Evolutionary conservation across 2,888 invertebrate species (phyloP).

Genomic region (Drosophila ustulata): DNA sequence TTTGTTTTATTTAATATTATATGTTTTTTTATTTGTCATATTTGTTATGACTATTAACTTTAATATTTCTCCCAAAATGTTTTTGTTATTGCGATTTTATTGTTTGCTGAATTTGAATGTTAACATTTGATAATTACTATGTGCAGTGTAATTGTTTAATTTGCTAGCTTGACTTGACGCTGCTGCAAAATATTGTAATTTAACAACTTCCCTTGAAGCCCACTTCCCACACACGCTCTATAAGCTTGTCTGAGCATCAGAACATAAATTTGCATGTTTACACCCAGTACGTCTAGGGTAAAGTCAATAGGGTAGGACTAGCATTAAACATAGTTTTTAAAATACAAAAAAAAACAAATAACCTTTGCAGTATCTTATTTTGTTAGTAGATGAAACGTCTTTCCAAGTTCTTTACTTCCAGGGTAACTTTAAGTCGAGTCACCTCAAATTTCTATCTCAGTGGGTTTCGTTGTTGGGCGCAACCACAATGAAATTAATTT

Average conservation of each 20-base stretch:
- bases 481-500: conserved; percentile 73
- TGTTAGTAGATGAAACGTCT: too few relatives aligned
- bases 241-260: conserved; percentile 15
- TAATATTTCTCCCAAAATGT: too few relatives aligned
- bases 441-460: too few relatives aligned
- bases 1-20: too few relatives aligned
- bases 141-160: conserved; percentile 42
- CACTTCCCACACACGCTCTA: not conserved
- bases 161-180: conserved; percentile 18
- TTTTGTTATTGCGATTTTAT: too few relatives aligned
- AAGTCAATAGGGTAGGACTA: not conserved
- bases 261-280: conserved; percentile 22
- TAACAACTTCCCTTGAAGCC: not conserved
- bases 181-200: conserved; percentile 10
- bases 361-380: not conserved
- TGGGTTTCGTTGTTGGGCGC: conserved; percentile 19
- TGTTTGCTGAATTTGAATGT: too few relatives aligned
- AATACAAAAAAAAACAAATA: not conserved
- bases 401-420: too few relatives aligned
- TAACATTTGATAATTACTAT: not conserved
- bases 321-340: accelerated
- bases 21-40: too few relatives aligned
- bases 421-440: not conserved
- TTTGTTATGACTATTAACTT: too few relatives aligned
- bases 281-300: not conserved